A percentile compares a stretch with the other conserved stretches of the same genome.
phyloP scores from a whole-genome alignment of 2,797 vertebrate species.

The Poeciliopsis infans region DNA sequence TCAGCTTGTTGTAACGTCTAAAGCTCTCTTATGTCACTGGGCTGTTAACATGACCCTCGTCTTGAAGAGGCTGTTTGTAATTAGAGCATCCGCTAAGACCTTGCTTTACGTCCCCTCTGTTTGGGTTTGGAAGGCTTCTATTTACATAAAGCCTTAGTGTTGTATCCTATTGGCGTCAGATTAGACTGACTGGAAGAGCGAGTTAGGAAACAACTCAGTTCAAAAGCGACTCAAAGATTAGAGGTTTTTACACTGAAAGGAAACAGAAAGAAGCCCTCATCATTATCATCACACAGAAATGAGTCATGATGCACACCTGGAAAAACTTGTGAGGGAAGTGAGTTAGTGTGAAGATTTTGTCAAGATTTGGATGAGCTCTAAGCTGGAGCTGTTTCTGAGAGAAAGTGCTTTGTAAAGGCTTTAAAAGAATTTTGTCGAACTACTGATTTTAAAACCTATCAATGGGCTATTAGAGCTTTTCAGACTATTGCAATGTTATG shows the following conservation, averaged over 20 bases:
- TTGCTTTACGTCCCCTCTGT: conserved; percentile 61
- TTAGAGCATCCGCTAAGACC: conserved; percentile 8
- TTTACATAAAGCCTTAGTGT: conserved; percentile 58
- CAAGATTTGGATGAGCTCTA: conserved; percentile 7
- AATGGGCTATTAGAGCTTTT: neutral
- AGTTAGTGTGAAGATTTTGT: conserved; percentile 9
- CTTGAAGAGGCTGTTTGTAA: conserved; percentile 31
- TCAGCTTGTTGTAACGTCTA: neutral
- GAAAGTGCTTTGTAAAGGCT: neutral
- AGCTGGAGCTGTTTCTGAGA: conserved; percentile 3
- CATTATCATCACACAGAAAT: neutral
- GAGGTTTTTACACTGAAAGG: neutral
- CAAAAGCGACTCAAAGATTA: conserved; percentile 12
- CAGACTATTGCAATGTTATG: neutral
- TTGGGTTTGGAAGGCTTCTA: conserved; percentile 59
- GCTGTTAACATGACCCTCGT: conserved; percentile 13
- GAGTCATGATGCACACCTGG: conserved; percentile 29
- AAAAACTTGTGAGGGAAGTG: neutral
- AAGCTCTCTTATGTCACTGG: neutral
- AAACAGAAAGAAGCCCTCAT: conserved; percentile 6
- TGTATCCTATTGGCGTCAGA: conserved; percentile 58
- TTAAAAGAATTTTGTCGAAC: conserved; percentile 17
- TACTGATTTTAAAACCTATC: neutral
- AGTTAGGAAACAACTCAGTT: conserved; percentile 27
- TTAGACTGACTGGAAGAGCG: conserved; percentile 31